Conservation (phyloP, 2,888 invertebrate genomes). For the Phytoseiulus persimilis region DNA sequence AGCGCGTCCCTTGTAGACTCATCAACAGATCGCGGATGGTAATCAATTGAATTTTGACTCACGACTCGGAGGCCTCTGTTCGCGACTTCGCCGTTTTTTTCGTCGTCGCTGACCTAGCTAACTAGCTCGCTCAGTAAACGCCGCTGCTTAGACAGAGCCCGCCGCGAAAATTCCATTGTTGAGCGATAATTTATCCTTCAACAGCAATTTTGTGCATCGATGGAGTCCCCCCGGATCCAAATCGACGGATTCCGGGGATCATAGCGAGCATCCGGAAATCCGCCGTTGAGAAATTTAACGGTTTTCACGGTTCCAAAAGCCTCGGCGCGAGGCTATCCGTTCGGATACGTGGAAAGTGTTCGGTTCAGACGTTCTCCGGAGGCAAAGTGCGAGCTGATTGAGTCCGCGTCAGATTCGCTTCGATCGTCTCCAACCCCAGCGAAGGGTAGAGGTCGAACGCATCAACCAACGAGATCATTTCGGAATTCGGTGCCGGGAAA, state of each 20-base stretch:
- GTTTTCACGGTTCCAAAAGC: too few relatives aligned
- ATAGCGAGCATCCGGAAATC: too few relatives aligned
- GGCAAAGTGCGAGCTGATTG: too few relatives aligned
- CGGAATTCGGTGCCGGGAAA: too few relatives aligned
- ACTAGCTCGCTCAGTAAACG: not conserved
- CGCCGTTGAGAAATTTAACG: too few relatives aligned
- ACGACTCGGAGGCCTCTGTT: not conserved
- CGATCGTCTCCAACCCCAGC: not conserved
- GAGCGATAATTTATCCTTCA: not conserved
- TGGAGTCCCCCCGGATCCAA: too few relatives aligned
- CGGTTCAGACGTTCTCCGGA: too few relatives aligned
- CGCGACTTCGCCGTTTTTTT: not conserved
- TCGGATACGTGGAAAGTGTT: too few relatives aligned
- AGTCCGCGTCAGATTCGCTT: too few relatives aligned
- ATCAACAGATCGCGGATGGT: constrained; percentile 5
- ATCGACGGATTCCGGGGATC: too few relatives aligned
- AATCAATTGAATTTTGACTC: constrained; percentile 5
- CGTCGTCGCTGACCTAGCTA: not conserved
- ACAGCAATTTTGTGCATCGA: not conserved
- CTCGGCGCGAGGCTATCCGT: too few relatives aligned
- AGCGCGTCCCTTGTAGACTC: not conserved
- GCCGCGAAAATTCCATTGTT: not conserved
- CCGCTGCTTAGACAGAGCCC: not conserved
- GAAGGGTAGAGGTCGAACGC: not conserved
- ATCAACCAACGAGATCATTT: too few relatives aligned